A percentile compares a stretch with the other conserved stretches of the same genome.
Evolutionary conservation across 2,888 invertebrate species (phyloP).

Genomic region (Hirtodrosophila alboralis): DNA sequence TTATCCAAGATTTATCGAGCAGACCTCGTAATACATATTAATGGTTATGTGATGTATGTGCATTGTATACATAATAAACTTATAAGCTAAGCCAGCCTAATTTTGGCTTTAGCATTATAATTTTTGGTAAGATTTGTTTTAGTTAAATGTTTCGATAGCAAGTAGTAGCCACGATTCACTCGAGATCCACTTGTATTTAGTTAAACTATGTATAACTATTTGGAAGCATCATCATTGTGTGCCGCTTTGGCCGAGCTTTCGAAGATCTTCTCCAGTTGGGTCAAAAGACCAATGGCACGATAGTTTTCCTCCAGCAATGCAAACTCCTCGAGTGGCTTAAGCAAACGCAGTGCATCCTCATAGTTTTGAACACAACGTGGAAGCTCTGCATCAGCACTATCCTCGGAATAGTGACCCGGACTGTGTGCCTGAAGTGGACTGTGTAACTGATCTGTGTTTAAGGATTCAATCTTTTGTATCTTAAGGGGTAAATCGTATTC

Average conservation of each 20-base stretch:
- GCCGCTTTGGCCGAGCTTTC: slow-evolving; percentile 41
- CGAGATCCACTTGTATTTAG: neutral
- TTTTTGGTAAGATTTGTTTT: slow-evolving; percentile 38
- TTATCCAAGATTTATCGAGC: slow-evolving; percentile 4
- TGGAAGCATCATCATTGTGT: slow-evolving; percentile 1
- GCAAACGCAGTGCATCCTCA: slow-evolving; percentile 76
- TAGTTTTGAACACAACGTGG: slow-evolving; percentile 68
- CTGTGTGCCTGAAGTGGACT: slow-evolving; percentile 46
- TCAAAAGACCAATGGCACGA: slow-evolving; percentile 81
- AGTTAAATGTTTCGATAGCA: slow-evolving; percentile 6
- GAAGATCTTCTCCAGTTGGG: slow-evolving; percentile 81
- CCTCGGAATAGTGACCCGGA: slow-evolving; percentile 55
- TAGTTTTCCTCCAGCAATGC: slow-evolving; percentile 80
- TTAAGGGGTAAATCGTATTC: slow-evolving; percentile 50
- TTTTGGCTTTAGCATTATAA: slow-evolving; percentile 1
- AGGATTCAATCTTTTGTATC: slow-evolving; percentile 69
- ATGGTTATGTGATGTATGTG: neutral
- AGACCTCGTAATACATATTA: slow-evolving; percentile 13
- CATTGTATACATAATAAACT: neutral
- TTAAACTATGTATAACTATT: neutral
- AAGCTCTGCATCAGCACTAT: slow-evolving; percentile 49
- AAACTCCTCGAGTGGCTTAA: slow-evolving; percentile 82
- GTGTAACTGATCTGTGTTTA: slow-evolving; percentile 19
- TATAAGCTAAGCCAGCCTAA: slow-evolving; percentile 5
- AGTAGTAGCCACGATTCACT: neutral